Evolutionary conservation across 2,113 vertebrate genomes (phyloP).

Genomic region (Pipa parva): DNA sequence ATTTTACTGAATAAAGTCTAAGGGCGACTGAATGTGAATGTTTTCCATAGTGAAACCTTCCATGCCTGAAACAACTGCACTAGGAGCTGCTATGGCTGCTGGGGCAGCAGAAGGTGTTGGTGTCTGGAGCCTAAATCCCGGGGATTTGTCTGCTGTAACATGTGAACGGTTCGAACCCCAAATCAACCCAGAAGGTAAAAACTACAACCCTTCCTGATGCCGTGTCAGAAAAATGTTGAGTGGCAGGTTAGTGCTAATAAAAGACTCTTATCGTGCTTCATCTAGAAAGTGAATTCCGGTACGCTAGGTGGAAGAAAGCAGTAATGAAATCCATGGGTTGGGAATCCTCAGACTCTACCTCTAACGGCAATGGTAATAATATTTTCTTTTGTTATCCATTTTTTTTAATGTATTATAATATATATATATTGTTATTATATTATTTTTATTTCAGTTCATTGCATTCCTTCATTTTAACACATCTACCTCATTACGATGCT

Average conservation of each 20-base stretch:
- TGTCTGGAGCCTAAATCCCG: constrained; percentile 81
- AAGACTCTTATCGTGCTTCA: constrained; percentile 45
- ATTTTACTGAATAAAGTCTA: no score
- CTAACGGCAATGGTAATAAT: constrained; percentile 58
- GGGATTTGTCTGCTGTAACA: constrained; percentile 71
- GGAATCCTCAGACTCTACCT: constrained; percentile 71
- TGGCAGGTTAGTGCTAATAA: not conserved
- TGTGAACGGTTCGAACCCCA: constrained; percentile 86
- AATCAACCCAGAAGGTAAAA: constrained; percentile 84
- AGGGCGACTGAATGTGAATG: no score
- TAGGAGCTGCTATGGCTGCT: constrained; percentile 94
- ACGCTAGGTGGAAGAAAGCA: constrained; percentile 92
- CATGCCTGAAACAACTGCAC: constrained; percentile 91
- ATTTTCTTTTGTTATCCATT: constrained; percentile 1
- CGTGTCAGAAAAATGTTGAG: no score
- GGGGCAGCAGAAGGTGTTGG: constrained; percentile 88
- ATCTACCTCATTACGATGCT: no score
- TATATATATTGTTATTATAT: no score
- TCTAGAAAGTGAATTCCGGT: constrained; percentile 89
- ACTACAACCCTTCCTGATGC: not conserved
- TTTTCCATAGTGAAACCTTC: constrained; percentile 77
- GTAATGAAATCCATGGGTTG: constrained; percentile 91
- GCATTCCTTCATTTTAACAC: no score
- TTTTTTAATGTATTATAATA: not conserved
- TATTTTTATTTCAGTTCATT: no score